A percentile compares a stretch with the other conserved stretches of the same genome.
phyloP scores from a whole-genome alignment of 2,113 vertebrate species.

The Hippolais icterina region DNA sequence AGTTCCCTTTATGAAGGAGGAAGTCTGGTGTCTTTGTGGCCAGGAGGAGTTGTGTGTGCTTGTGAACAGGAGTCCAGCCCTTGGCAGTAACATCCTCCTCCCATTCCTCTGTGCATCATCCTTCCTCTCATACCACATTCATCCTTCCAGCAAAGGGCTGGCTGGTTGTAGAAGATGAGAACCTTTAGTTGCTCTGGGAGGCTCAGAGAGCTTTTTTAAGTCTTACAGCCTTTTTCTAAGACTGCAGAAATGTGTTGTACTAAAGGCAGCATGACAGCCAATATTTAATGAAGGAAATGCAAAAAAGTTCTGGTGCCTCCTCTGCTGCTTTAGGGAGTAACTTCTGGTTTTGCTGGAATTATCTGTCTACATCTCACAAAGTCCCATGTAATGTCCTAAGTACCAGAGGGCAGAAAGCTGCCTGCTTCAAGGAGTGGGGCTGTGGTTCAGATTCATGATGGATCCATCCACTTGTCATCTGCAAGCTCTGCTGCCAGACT shows the following conservation, averaged over 20 bases:
- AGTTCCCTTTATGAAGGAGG: background rate
- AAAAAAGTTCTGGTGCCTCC: background rate
- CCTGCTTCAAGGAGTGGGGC: background rate
- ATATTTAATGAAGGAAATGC: background rate
- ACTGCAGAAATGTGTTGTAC: background rate
- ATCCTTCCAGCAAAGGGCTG: background rate
- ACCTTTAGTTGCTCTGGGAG: background rate
- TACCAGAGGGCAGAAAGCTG: background rate
- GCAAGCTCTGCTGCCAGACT: background rate
- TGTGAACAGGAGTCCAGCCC: background rate
- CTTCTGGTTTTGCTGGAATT: background rate
- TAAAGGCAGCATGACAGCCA: background rate
- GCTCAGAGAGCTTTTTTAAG: background rate
- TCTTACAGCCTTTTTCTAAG: background rate
- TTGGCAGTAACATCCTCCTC: background rate
- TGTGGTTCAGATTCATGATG: background rate
- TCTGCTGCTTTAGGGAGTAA: background rate
- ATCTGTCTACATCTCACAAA: background rate
- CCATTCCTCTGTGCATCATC: rapidly evolving
- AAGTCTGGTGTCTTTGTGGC: background rate
- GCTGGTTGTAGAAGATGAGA: background rate
- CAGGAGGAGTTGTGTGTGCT: background rate
- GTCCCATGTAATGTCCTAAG: background rate
- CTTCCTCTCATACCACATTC: background rate
- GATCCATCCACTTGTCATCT: background rate